Evolutionary conservation across 2,797 vertebrate species (phyloP).

Genomic region (Zenarchopterus dispar): DNA sequence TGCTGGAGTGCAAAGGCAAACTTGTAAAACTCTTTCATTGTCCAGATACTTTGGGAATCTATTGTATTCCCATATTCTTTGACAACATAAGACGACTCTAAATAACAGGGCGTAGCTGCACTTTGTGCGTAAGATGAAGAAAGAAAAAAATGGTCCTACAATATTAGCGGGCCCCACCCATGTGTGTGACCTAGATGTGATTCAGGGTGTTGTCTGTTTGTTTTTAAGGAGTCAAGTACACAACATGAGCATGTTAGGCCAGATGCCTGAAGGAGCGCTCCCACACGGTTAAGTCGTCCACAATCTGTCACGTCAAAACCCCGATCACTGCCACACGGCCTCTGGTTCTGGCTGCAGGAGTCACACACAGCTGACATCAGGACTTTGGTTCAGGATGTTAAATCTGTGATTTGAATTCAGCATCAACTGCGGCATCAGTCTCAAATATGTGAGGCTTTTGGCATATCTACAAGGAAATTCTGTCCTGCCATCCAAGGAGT

Average conservation of each 20-base stretch:
- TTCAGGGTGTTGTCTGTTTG: conserved; percentile 73
- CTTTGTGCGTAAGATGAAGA: conserved; percentile 38
- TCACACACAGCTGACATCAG: conserved; percentile 1
- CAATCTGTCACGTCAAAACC: conserved; percentile 42
- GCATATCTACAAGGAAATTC: background rate
- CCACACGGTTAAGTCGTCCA: conserved; percentile 28
- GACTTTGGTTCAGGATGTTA: too few species aligned
- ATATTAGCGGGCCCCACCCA: conserved; percentile 44
- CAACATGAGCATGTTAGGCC: conserved; percentile 27
- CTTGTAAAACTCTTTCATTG: too few species aligned
- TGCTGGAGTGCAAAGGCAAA: too few species aligned
- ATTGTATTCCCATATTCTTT: background rate
- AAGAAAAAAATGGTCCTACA: conserved; percentile 49
- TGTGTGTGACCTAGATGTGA: conserved; percentile 73
- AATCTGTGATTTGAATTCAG: background rate
- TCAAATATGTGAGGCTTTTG: background rate
- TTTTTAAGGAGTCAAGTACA: conserved; percentile 49
- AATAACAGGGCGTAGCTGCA: conserved; percentile 58
- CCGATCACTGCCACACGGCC: conserved; percentile 7
- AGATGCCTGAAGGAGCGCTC: conserved; percentile 35
- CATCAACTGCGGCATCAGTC: background rate
- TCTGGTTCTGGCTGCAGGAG: conserved; percentile 3
- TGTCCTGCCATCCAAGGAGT: background rate
- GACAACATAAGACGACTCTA: conserved; percentile 47
- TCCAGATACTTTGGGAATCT: too few species aligned